Evolutionary conservation across 2,888 invertebrate genomes (phyloP).

Genomic region (Bibio marci): DNA sequence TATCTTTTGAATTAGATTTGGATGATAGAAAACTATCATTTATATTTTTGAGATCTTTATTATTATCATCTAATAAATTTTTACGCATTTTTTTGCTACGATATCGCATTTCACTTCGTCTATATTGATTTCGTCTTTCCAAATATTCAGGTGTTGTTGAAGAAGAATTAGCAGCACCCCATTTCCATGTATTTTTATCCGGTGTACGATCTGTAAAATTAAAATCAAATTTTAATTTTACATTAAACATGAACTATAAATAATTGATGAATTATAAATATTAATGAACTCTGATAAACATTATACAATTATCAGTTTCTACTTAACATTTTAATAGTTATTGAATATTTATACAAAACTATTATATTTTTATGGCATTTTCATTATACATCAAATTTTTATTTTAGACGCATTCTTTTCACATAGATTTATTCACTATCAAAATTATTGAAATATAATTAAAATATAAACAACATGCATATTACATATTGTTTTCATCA

Average conservation of each 20-base stretch:
- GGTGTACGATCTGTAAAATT: slow-evolving; percentile 23
- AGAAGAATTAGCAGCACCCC: slow-evolving; percentile 40
- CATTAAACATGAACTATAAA: neutral
- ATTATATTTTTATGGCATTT: too few relatives aligned
- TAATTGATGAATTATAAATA: neutral
- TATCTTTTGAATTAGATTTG: neutral
- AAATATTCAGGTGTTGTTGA: slow-evolving; percentile 74
- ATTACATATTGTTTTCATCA: too few relatives aligned
- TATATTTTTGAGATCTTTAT: slow-evolving; percentile 17
- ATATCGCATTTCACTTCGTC: slow-evolving; percentile 36
- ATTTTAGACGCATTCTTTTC: too few relatives aligned
- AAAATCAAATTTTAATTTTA: neutral
- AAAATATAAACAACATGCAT: too few relatives aligned
- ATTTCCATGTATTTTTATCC: slow-evolving; percentile 29
- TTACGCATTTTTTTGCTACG: slow-evolving; percentile 25
- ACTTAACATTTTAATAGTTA: too few relatives aligned
- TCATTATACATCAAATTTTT: too few relatives aligned
- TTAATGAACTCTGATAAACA: too few relatives aligned
- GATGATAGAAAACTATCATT: slow-evolving; percentile 21
- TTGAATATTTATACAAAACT: too few relatives aligned
- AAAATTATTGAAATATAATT: too few relatives aligned
- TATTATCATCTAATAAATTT: slow-evolving; percentile 10
- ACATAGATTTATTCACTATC: too few relatives aligned
- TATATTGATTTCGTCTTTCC: slow-evolving; percentile 62
- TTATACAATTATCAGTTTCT: too few relatives aligned